A percentile compares a stretch with the other conserved stretches of the same genome.
phyloP scores from a whole-genome alignment of 2,888 invertebrate genomes.

The Trissonchulus sp. region DNA sequence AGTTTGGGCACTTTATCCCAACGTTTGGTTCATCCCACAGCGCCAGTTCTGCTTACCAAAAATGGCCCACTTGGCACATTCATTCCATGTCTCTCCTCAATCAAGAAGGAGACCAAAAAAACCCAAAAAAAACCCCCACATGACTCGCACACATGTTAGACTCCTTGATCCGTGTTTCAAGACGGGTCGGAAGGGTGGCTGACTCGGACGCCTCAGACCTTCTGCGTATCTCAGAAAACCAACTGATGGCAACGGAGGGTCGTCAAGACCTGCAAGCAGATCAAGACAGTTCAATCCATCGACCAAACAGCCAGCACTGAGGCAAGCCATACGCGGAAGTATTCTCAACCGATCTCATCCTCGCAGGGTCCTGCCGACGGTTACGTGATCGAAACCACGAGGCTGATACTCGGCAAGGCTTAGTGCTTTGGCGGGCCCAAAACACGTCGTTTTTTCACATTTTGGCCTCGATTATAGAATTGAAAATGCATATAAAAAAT shows the following conservation, averaged over 20 bases:
- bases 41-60: conserved; percentile 74
- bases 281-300: background rate
- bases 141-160: conserved; percentile 67
- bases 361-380: background rate
- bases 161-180: conserved; percentile 72
- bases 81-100: conserved; percentile 57
- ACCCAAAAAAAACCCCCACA: too few relatives aligned
- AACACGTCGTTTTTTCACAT: too few relatives aligned
- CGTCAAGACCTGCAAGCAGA: conserved; percentile 11
- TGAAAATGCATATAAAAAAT: too few relatives aligned
- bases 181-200: conserved; percentile 63
- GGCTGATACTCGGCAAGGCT: background rate
- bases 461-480: too few relatives aligned
- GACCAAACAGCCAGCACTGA: conserved; percentile 14
- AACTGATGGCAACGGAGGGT: background rate
- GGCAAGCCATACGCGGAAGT: conserved; percentile 21
- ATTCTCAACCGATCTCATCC: background rate
- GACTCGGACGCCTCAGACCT: conserved; percentile 37
- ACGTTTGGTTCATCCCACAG: conserved; percentile 70
- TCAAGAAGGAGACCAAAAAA: conserved; percentile 62
- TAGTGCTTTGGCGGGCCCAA: too few relatives aligned
- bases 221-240: background rate
- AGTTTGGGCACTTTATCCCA: conserved; percentile 64
- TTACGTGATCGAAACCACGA: background rate
- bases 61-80: conserved; percentile 66